These are phyloP conservation scores for Bostrychus sinensis DNA, from an alignment of 2,113 vertebrate genomes.

Conservation along the genomic window DNA sequence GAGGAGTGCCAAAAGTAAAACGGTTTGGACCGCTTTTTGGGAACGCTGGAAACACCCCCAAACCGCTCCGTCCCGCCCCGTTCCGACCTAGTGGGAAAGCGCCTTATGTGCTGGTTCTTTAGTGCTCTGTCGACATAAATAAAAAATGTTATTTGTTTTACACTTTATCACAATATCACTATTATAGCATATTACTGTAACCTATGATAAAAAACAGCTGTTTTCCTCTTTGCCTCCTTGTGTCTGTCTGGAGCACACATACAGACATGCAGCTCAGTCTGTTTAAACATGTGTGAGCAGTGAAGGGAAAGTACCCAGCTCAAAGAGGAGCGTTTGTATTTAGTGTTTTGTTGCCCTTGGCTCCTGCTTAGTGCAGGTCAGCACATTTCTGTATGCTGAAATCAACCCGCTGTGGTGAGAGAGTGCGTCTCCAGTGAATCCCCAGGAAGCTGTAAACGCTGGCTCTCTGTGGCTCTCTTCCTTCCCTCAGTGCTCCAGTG, in stretches of 20 bases:
- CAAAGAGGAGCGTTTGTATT: constrained; percentile 78
- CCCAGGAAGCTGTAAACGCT: constrained; percentile 73
- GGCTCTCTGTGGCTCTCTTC: constrained; percentile 42
- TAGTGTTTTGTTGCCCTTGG: constrained; percentile 83
- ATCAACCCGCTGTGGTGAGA: constrained; percentile 77
- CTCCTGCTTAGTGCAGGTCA: constrained; percentile 82
- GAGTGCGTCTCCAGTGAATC: constrained; percentile 51
- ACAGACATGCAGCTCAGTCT: constrained; percentile 17
- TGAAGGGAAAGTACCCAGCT: constrained; percentile 76
- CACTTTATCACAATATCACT: neutral
- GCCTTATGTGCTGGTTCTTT: too few relatives aligned
- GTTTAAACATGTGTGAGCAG: constrained; percentile 59
- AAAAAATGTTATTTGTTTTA: too few relatives aligned
- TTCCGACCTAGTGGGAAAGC: too few relatives aligned
- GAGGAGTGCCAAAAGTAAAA: too few relatives aligned
- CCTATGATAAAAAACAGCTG: neutral
- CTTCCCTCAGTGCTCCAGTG: constrained; percentile 36
- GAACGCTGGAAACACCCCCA: too few relatives aligned
- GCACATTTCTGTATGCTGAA: constrained; percentile 86
- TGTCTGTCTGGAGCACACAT: constrained; percentile 11
- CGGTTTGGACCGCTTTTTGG: too few relatives aligned
- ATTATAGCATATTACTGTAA: neutral
- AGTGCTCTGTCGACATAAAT: too few relatives aligned
- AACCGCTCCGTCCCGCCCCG: too few relatives aligned
- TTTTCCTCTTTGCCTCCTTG: neutral